Evolutionary conservation across 2,113 vertebrate species (phyloP).

Genomic region (Galeopterus variegatus): DNA sequence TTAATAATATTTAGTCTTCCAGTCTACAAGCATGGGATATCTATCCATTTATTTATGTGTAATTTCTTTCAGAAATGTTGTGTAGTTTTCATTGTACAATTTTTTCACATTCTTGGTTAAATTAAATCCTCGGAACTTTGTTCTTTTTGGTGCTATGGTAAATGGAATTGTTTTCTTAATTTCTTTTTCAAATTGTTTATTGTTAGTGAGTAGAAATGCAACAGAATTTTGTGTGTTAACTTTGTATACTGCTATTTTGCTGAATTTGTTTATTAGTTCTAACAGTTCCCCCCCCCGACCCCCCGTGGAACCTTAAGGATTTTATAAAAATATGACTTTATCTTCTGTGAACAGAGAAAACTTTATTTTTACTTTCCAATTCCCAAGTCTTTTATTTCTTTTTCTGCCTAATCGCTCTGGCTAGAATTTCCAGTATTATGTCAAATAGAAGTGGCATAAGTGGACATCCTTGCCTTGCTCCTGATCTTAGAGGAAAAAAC

Average conservation of each 20-base stretch:
- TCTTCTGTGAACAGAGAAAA: neutral
- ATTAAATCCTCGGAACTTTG: neutral
- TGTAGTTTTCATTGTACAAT: neutral
- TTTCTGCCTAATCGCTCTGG: neutral
- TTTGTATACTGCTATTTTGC: neutral
- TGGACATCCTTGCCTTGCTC: neutral
- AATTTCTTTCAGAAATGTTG: neutral
- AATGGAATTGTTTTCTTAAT: neutral
- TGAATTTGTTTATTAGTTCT: neutral
- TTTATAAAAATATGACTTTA: neutral
- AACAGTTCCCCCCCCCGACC: too few species aligned
- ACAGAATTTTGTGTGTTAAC: neutral
- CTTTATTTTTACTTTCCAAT: neutral
- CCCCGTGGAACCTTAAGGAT: too few species aligned
- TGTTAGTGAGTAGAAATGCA: neutral
- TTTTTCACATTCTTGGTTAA: neutral
- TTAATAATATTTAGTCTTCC: neutral
- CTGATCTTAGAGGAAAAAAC: neutral
- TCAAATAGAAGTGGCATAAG: neutral
- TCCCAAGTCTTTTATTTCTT: neutral
- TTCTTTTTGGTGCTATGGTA: neutral
- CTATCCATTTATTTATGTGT: neutral
- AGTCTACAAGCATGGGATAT: too few species aligned
- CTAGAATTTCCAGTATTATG: neutral
- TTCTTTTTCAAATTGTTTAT: neutral